Percentiles rank a stretch among this genome's conserved stretches.
phyloP scores from a whole-genome alignment of 2,888 invertebrate genomes.

The Cephus nigrinus region DNA sequence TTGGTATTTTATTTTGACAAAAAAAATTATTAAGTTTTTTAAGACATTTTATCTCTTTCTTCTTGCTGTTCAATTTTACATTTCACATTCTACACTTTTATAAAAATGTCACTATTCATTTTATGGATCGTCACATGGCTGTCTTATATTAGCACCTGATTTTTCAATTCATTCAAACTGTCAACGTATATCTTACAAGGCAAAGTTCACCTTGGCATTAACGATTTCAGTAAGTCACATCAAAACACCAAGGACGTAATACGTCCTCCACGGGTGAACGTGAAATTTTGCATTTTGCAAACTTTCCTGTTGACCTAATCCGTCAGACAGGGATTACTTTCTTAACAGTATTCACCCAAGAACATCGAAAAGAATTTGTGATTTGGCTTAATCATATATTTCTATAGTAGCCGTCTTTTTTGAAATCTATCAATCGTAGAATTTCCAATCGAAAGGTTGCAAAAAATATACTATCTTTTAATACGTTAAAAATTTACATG shows the following conservation, averaged over 20 bases:
- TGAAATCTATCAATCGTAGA: no score
- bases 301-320: not conserved
- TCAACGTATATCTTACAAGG: not conserved
- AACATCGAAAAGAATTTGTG: not conserved
- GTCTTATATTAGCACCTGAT: not conserved
- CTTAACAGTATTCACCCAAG: no score
- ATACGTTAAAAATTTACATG: not conserved
- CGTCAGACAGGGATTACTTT: not conserved
- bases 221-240: not conserved
- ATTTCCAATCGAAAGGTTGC: not conserved
- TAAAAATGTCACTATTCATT: not conserved
- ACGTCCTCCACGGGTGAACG: not conserved
- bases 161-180: not conserved
- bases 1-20: not conserved
- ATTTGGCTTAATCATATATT: not conserved
- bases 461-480: not conserved
- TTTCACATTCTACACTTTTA: not conserved
- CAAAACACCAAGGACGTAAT: not conserved
- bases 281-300: not conserved
- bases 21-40: not conserved
- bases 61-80: not conserved
- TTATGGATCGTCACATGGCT: not conserved
- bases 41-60: not conserved
- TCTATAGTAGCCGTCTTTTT: not conserved
- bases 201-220: not conserved